phyloP scores from a whole-genome alignment of 1,140 invertebrate species.

The Agrilus planipennis region DNA sequence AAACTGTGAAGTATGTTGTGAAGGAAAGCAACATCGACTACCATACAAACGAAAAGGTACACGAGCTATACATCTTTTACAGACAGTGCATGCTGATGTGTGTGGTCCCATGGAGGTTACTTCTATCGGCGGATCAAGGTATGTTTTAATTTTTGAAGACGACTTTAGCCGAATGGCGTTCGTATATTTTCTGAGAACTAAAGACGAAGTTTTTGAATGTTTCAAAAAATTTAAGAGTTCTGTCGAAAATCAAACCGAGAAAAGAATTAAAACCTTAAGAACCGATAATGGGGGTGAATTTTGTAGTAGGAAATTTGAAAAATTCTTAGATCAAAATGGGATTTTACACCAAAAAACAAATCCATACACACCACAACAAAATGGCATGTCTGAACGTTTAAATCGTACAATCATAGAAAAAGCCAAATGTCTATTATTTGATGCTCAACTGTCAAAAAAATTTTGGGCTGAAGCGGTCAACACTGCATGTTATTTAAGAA shows the following conservation, averaged over 20 bases:
- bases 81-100: conserved; percentile 28
- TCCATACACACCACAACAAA: conserved; percentile 27
- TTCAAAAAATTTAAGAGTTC: conserved; percentile 25
- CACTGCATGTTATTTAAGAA: conserved; percentile 34
- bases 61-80: conserved; percentile 2
- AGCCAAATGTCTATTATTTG: conserved; percentile 24
- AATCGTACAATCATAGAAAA: conserved; percentile 20
- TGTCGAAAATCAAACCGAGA: conserved; percentile 25
- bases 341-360: conserved; percentile 12
- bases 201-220: conserved; percentile 14
- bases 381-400: conserved; percentile 26
- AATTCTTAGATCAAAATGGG: conserved; percentile 6
- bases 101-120: conserved; percentile 30
- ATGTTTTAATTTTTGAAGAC: conserved; percentile 28
- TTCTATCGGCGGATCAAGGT: conserved; percentile 25
- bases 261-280: conserved; percentile 20
- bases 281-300: conserved; percentile 14
- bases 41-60: not conserved
- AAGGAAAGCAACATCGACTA: conserved; percentile 4
- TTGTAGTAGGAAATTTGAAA: conserved; percentile 9
- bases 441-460: conserved; percentile 23
- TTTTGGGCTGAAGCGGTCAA: conserved; percentile 36
- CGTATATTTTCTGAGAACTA: conserved; percentile 27
- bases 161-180: conserved; percentile 26
- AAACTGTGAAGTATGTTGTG: conserved; percentile 5